A percentile compares a stretch with the other conserved stretches of the same genome.
phyloP scores from a whole-genome alignment of 2,888 invertebrate genomes.

The Phania funesta region DNA sequence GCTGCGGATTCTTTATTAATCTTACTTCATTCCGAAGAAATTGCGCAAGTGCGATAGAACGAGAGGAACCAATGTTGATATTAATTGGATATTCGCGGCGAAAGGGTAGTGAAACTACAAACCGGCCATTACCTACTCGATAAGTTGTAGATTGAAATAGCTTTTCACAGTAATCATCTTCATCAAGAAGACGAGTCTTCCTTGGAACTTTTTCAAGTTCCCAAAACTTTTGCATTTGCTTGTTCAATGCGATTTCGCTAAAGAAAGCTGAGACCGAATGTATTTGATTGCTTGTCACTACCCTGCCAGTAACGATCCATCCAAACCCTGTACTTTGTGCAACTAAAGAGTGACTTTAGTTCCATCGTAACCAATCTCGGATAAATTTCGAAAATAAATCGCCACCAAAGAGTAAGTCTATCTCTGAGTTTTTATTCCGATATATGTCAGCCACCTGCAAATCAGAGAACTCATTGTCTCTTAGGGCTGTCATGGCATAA shows the following conservation, averaged over 20 bases:
- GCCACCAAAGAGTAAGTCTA: not conserved
- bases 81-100: not conserved
- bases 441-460: not conserved
- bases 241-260: not conserved
- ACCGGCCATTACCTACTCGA: not conserved
- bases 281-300: not conserved
- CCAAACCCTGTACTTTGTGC: not conserved
- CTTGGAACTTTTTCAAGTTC: slow-evolving; percentile 17
- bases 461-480: not conserved
- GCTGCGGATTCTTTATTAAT: not conserved
- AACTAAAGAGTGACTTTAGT: not conserved
- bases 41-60: not conserved
- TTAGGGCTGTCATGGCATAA: not conserved
- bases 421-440: not conserved
- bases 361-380: not conserved
- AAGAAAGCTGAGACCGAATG: not conserved
- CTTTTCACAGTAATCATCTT: not conserved
- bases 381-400: slow-evolving; percentile 3
- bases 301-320: not conserved
- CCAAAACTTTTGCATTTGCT: slow-evolving; percentile 3
- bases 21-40: not conserved
- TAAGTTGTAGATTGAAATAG: not conserved
- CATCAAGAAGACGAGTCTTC: not conserved
- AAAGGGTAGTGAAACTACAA: not conserved
- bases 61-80: not conserved